Evolutionary conservation across 2,113 vertebrate species (phyloP).

Genomic region (Pitta sordida): DNA sequence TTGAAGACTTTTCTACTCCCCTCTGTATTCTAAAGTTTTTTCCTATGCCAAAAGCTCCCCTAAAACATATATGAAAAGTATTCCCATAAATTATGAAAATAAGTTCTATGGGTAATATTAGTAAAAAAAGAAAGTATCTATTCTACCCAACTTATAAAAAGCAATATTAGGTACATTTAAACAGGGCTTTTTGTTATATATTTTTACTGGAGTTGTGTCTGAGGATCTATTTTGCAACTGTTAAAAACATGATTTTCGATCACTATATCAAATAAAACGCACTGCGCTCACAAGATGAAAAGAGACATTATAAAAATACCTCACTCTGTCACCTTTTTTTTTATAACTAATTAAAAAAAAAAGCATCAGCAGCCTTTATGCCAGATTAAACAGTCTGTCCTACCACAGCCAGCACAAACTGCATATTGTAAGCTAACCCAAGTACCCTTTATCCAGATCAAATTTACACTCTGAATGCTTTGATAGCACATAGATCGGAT

Average conservation of each 20-base stretch:
- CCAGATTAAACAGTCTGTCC: neutral
- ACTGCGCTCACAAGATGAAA: neutral
- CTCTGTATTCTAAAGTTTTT: neutral
- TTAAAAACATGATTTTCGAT: neutral
- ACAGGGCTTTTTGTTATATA: accelerated
- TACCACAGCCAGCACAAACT: neutral
- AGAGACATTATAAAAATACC: neutral
- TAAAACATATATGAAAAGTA: neutral
- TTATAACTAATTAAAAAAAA: neutral
- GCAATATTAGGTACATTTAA: neutral
- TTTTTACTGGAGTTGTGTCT: neutral
- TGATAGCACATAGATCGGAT: neutral
- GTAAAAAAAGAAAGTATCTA: neutral
- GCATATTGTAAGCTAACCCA: neutral
- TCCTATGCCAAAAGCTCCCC: neutral
- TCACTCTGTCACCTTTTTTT: neutral
- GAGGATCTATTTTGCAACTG: neutral
- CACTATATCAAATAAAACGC: neutral
- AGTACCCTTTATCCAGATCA: neutral
- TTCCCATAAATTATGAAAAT: neutral
- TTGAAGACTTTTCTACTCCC: neutral
- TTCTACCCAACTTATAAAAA: neutral
- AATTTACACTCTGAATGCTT: neutral
- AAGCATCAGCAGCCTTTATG: neutral
- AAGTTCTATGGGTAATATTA: neutral